Evolutionary conservation across 30 jellyfish, hydroid and myxozoan genomes (phyloP).

Genomic region (Turritopsis rubra): DNA sequence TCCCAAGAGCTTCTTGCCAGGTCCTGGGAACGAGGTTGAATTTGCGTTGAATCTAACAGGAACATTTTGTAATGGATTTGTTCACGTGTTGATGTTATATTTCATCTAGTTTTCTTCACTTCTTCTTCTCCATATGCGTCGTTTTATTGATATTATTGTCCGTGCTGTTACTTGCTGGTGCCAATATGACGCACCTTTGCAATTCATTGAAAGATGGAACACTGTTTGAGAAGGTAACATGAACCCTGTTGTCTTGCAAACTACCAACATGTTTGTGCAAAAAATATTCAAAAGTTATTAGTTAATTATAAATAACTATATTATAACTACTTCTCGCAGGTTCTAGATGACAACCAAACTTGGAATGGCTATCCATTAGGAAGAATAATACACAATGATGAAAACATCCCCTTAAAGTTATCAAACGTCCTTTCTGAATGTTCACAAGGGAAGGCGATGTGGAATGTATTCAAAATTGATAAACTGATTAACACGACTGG

Average conservation of each 20-base stretch:
- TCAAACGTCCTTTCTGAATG: not conserved
- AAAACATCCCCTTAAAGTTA: not conserved
- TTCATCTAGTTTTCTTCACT: not conserved
- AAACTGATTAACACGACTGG: not conserved
- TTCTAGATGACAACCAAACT: not conserved
- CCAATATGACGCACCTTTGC: constrained; percentile 12
- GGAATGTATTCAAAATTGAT: not conserved
- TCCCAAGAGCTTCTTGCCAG: too few relatives aligned
- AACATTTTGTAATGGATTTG: too few relatives aligned
- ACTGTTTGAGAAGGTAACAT: not conserved
- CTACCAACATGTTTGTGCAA: too few relatives aligned
- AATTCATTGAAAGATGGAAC: not conserved
- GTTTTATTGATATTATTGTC: not conserved
- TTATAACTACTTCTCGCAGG: too few relatives aligned
- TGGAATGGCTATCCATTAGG: constrained; percentile 11
- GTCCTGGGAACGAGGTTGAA: not conserved
- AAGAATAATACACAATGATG: not conserved
- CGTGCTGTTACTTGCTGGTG: not conserved
- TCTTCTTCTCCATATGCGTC: not conserved
- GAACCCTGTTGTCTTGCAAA: too few relatives aligned
- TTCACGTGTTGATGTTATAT: too few relatives aligned
- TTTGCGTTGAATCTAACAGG: too few relatives aligned
- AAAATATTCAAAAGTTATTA: too few relatives aligned
- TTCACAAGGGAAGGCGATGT: not conserved
- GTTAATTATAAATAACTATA: too few relatives aligned